Percentiles rank a stretch among this genome's conserved stretches.
phyloP scores from a whole-genome alignment of 2,888 invertebrate genomes.

The Alitta virens region DNA sequence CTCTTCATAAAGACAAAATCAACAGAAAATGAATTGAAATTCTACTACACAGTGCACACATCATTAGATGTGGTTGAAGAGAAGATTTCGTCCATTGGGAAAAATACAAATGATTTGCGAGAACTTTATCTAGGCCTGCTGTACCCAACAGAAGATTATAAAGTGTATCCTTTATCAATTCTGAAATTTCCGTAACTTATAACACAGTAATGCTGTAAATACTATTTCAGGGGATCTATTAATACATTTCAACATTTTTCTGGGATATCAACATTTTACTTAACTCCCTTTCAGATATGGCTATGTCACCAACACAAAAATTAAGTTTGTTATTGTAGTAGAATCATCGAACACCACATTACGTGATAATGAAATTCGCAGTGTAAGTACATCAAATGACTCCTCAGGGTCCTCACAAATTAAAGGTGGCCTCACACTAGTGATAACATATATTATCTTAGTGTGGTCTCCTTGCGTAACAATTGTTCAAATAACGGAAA shows the following conservation, averaged over 20 bases:
- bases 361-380: conserved; percentile 90
- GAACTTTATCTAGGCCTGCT: conserved; percentile 89
- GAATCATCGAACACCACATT: conserved; percentile 84
- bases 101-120: conserved; percentile 66
- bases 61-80: conserved; percentile 89
- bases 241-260: no score
- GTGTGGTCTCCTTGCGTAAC: no score
- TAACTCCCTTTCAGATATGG: conserved; percentile 62
- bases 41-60: conserved; percentile 91
- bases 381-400: conserved; percentile 62
- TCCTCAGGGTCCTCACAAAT: no score
- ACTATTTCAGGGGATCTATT: no score
- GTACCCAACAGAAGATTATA: conserved; percentile 92
- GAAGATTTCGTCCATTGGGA: conserved; percentile 65
- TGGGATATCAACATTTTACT: no score
- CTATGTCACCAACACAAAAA: conserved; percentile 94
- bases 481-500: no score
- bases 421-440: no score
- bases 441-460: no score
- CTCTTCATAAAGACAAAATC: conserved; percentile 70
- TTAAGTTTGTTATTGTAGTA: conserved; percentile 89
- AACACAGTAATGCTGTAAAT: no score
- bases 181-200: no score
- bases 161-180: conserved; percentile 70
- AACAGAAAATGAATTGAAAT: conserved; percentile 78